phyloP scores from a whole-genome alignment of 1,140 invertebrate species.

The Drosophila miranda region DNA sequence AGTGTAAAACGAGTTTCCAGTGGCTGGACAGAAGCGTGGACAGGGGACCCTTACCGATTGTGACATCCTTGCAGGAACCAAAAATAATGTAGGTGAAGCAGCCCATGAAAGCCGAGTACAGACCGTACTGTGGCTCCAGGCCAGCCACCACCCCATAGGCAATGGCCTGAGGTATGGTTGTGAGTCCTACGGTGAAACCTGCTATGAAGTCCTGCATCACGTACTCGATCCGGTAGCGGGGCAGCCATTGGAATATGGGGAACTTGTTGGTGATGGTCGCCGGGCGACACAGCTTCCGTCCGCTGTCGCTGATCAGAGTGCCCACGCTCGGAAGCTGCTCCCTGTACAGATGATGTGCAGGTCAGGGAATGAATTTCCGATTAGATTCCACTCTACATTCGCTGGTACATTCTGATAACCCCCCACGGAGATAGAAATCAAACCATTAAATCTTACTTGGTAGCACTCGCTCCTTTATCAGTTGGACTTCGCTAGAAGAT shows the following conservation, averaged over 20 bases:
- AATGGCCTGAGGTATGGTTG: conserved; percentile 93
- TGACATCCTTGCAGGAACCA: conserved; percentile 94
- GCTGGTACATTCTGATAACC: conserved; percentile 25
- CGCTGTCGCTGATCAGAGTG: conserved; percentile 48
- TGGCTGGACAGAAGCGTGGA: not conserved
- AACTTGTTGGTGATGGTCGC: conserved; percentile 84
- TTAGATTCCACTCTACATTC: not conserved
- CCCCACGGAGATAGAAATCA: conserved; percentile 5
- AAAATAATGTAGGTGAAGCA: conserved; percentile 93
- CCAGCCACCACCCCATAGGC: conserved; percentile 92
- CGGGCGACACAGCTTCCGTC: conserved; percentile 77
- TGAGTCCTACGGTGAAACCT: conserved; percentile 92
- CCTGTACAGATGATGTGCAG: conserved; percentile 63
- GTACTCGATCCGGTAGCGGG: conserved; percentile 85
- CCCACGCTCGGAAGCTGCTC: conserved; percentile 67
- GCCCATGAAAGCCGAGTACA: conserved; percentile 94
- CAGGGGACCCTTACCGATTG: conserved; percentile 83
- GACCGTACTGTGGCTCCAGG: conserved; percentile 82
- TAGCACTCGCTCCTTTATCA: conserved; percentile 31
- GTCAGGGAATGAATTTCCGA: not conserved
- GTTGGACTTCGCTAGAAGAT: conserved; percentile 15
- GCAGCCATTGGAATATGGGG: conserved; percentile 87
- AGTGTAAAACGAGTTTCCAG: not conserved
- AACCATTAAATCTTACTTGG: conserved; percentile 27
- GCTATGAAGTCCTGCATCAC: conserved; percentile 89